Conservation (phyloP, 2,113 vertebrate genomes). For the Leptosomus discolor region DNA sequence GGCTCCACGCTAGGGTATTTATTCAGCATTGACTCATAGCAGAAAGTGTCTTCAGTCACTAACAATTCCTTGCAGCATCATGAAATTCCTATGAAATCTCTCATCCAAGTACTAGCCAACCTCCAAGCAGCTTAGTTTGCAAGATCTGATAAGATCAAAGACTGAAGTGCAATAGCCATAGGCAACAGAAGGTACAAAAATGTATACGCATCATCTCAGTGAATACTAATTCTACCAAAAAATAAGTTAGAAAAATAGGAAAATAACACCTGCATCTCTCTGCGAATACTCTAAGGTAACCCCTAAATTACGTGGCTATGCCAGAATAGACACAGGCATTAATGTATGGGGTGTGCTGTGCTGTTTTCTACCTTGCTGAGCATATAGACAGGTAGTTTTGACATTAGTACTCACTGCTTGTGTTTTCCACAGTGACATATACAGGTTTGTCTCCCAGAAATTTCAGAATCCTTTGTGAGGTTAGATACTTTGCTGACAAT, state of each 20-base stretch:
- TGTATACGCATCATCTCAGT: not conserved
- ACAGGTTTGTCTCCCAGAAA: not conserved
- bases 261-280: not conserved
- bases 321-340: fast-evolving
- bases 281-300: not conserved
- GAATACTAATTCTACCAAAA: not conserved
- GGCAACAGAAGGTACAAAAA: not conserved
- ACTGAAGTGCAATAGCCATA: not conserved
- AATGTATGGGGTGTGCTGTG: fast-evolving
- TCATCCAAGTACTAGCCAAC: not conserved
- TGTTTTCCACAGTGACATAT: not conserved
- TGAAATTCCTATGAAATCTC: not conserved
- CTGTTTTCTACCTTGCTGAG: not conserved
- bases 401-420: not conserved
- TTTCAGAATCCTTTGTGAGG: not conserved
- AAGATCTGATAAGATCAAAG: constrained; percentile 18
- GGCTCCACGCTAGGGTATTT: not conserved
- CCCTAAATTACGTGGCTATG: fast-evolving
- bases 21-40: not conserved
- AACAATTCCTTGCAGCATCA: not conserved
- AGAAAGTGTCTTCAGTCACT: not conserved
- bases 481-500: not conserved
- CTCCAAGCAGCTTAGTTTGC: not conserved
- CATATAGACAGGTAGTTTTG: fast-evolving
- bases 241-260: not conserved